Evolutionary conservation across 1,140 invertebrate species (phyloP), one percentile per base, ranked within the genome.

Genomic region (Cydia fagiglandana): DNA sequence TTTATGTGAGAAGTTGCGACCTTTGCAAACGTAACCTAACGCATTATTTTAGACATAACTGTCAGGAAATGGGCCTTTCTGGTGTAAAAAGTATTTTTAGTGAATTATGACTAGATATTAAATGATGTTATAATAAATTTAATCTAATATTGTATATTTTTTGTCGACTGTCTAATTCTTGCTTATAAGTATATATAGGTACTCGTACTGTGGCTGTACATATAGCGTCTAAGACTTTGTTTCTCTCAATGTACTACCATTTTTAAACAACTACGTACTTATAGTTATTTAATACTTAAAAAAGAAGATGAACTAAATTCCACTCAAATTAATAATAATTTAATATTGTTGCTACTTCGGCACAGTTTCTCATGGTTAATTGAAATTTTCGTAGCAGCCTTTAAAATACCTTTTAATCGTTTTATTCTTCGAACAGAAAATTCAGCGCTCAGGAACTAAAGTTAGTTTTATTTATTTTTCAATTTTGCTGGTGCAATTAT

Each of bases 401-500:
- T n/a, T 53, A 53, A n/a, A 53, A 53, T 6, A 12, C 10, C 50
- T n/a, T 53, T n/a, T n/a, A 53, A 53, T 53, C 15, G 13, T 53
- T 53, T n/a, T n/a, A 53, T 53, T n/a, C 50, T 9, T 17, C 4
- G 4, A 53, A 17, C 2, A 9, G 50, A 53, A 53, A 53, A 53
- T 17, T 53, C 50, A 53, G 50, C 10, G 50, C 50, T 47, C 45
- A 53, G n/a, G n/a, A n/a, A n/a, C n/a, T 53, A 53, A 53, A 53
- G n/a, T 53, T 17, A 53, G 50, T 53, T 53, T 53, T 17, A 53
- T 53, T 53, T 53, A 53, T 38, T 41, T 70, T 41, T 38, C 66
- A 70, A 70, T 70, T 70, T 70, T 15, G 15, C 34, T 41, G 15
- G 30, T 41, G 30, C 66, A 20, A 41, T 68, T 70, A 70, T 70